Evolutionary conservation across 2,888 invertebrate species (phyloP).

Genomic region (Pterostichus madidus): DNA sequence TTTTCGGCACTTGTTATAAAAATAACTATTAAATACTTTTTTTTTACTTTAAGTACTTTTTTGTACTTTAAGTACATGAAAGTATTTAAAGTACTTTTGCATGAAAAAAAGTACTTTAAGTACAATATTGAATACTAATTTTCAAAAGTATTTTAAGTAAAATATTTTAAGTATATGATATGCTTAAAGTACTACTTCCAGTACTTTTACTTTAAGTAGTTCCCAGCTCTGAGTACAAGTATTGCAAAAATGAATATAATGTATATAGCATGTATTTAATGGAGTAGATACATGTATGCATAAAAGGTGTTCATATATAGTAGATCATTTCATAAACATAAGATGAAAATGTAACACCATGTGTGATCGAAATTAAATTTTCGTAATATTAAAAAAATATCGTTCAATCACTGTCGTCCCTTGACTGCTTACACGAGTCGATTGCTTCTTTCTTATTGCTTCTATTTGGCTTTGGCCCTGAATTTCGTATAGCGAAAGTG

Average conservation of each 20-base stretch:
- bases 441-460: background rate
- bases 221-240: no score
- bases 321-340: background rate
- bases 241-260: background rate
- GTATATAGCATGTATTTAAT: background rate
- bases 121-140: no score
- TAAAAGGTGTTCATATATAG: background rate
- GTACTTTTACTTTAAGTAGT: no score
- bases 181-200: no score
- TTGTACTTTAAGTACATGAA: no score
- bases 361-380: conserved; percentile 11
- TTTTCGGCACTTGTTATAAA: no score
- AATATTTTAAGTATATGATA: no score
- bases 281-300: background rate
- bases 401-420: conserved; percentile 24
- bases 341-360: background rate
- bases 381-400: conserved; percentile 14
- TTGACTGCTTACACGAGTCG: background rate
- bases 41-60: no score
- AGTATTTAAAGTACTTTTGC: no score
- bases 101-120: no score
- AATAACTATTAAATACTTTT: no score
- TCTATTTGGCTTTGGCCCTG: background rate
- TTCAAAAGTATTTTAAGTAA: no score
- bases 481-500: background rate